Conservation (phyloP, 2,113 vertebrate genomes). For the Synchiropus splendidus region DNA sequence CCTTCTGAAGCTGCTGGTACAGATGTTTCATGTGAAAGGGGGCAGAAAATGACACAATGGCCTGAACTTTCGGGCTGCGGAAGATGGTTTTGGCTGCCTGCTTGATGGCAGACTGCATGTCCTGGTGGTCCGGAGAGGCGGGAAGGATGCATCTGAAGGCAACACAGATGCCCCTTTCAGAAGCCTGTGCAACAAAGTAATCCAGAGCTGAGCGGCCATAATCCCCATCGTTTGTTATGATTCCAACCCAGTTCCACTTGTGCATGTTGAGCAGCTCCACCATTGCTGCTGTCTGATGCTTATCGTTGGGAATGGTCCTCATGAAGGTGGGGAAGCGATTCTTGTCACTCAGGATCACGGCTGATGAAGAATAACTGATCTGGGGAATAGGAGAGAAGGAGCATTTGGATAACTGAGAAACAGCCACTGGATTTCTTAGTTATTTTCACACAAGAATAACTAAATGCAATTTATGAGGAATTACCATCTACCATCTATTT, state of each 20-base stretch:
- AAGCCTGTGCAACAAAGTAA: conserved; percentile 68
- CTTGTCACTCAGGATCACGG: conserved; percentile 82
- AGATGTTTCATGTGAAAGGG: conserved; percentile 66
- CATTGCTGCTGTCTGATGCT: conserved; percentile 80
- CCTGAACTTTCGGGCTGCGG: conserved; percentile 67
- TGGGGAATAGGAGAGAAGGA: conserved; percentile 40
- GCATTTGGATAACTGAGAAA: not conserved
- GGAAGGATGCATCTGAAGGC: conserved; percentile 78
- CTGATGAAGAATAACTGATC: conserved; percentile 83
- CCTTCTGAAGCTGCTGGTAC: conserved; percentile 57
- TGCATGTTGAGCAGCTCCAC: conserved; percentile 64
- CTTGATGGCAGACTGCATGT: conserved; percentile 51
- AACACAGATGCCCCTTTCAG: conserved; percentile 71
- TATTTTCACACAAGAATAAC: too few species aligned
- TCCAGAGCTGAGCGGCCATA: conserved; percentile 74
- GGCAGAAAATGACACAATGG: conserved; percentile 78
- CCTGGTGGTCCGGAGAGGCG: conserved; percentile 60
- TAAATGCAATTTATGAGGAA: too few species aligned
- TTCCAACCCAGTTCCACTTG: conserved; percentile 80
- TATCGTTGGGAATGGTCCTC: conserved; percentile 77
- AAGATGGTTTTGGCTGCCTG: conserved; percentile 60
- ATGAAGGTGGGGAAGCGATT: conserved; percentile 78
- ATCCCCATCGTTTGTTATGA: conserved; percentile 78
- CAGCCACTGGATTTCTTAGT: too few species aligned
- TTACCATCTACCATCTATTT: too few species aligned